Evolutionary conservation across 2,797 vertebrate genomes (phyloP).

Genomic region (Hipposideros larvatus): DNA sequence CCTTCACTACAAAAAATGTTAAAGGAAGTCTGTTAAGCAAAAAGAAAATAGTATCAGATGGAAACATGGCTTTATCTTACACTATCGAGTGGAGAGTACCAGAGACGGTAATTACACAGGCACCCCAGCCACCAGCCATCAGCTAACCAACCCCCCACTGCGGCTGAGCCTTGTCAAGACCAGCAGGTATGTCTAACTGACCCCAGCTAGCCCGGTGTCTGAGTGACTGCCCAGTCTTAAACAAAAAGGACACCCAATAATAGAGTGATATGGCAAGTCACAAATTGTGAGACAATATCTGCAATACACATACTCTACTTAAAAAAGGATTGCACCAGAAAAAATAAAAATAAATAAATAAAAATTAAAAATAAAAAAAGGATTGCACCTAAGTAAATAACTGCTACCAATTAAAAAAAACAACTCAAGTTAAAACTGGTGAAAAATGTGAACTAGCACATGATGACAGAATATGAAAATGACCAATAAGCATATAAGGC

Average conservation of each 20-base stretch:
- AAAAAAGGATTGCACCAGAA: not conserved
- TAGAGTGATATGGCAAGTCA: not conserved
- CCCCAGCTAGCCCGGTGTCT: not conserved
- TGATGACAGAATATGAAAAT: not conserved
- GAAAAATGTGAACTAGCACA: not conserved
- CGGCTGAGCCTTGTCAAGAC: not conserved
- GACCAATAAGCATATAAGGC: not conserved
- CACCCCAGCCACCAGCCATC: not conserved
- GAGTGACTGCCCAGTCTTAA: not conserved
- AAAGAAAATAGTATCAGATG: not conserved
- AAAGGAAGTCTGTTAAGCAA: not conserved
- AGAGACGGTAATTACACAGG: not conserved
- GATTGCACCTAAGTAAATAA: not conserved
- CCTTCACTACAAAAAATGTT: not conserved
- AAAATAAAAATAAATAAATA: too few relatives aligned
- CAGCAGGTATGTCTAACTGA: not conserved
- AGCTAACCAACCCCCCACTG: not conserved
- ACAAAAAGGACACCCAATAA: not conserved
- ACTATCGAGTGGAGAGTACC: not conserved
- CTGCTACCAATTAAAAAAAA: constrained; percentile 25
- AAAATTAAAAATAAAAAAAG: not conserved
- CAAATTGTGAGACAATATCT: not conserved
- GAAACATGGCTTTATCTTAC: not conserved
- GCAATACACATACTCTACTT: not conserved
- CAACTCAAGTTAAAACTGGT: not conserved